Evolutionary conservation across 2,113 vertebrate genomes (phyloP).

Genomic region (Nyctereutes procyonoides): DNA sequence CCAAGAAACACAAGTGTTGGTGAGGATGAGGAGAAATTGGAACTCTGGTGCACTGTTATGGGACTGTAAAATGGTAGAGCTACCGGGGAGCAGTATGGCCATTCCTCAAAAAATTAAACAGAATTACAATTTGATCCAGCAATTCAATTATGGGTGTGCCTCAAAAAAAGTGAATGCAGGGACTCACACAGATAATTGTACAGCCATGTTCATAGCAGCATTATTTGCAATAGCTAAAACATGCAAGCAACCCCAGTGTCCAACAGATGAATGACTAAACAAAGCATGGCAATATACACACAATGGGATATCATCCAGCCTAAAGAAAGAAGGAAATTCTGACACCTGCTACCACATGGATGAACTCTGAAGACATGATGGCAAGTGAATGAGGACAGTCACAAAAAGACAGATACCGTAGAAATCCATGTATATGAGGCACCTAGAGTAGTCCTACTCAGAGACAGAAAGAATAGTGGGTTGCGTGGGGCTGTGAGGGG

Average conservation of each 20-base stretch:
- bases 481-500: not conserved
- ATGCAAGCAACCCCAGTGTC: not conserved
- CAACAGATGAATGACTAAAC: not conserved
- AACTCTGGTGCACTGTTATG: not conserved
- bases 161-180: not conserved
- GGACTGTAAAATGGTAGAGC: not conserved
- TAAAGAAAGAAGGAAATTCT: constrained; percentile 20
- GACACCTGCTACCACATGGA: not conserved
- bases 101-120: not conserved
- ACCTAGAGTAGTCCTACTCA: not conserved
- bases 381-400: not conserved
- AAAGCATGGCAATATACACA: not conserved
- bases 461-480: not conserved
- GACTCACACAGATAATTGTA: not conserved
- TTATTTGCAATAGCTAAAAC: not conserved
- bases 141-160: not conserved
- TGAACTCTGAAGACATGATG: not conserved
- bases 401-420: not conserved
- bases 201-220: not conserved
- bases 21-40: not conserved
- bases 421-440: not conserved
- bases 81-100: not conserved
- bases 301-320: not conserved
- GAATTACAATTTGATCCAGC: not conserved
- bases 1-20: not conserved